Evolutionary conservation across 2,888 invertebrate genomes (phyloP), one percentile per base, ranked within the genome.

Genomic region (Zeuzera pyrina): DNA sequence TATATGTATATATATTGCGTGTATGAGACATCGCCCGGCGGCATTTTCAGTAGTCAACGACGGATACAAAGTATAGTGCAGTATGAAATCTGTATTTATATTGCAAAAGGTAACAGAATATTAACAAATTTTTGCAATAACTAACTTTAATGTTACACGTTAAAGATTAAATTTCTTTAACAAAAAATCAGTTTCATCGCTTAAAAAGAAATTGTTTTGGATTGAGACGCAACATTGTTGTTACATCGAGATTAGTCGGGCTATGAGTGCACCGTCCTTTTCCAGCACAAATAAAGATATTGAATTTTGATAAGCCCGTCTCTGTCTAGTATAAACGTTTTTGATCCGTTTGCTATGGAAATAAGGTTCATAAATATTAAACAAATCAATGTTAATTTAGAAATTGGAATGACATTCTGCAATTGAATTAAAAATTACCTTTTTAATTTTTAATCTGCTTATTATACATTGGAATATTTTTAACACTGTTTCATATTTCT

Each of bases 201-300:
- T 21, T 7, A 19, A 31, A 15, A 7, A 12, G 12, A 50, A 47
- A 52, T 54, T 58, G 48, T 61, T 65, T 65, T 60, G 57, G 52
- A 70, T 74, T 72, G 67, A 74, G 72, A 59, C 58, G 67, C 74
- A 69, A 79, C 77, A 69, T 72, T 78, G 77, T 72, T 78, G 77
- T 79, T 69, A 51, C 60, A 61, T 69, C 65, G 57, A 76, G 72
- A 77, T 78, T 74, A 74, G 66, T 67, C 45, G 56, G 52, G 67
- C 55, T 57, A 48, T 58, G 61, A 65, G 62, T 66, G 59, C 67
- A 66, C 60, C 61, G 63, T 78, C 76, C 72, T 69, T 69, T 66
- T 72, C 73, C 60, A 62, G 61, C 67, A 57, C 66, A 64, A 72
- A 76, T 79, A 73, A 74, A 79, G 73, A 76, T 78, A 78, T 78